Conservation (phyloP, 2,797 vertebrate species). For the Naso thynnoides region DNA sequence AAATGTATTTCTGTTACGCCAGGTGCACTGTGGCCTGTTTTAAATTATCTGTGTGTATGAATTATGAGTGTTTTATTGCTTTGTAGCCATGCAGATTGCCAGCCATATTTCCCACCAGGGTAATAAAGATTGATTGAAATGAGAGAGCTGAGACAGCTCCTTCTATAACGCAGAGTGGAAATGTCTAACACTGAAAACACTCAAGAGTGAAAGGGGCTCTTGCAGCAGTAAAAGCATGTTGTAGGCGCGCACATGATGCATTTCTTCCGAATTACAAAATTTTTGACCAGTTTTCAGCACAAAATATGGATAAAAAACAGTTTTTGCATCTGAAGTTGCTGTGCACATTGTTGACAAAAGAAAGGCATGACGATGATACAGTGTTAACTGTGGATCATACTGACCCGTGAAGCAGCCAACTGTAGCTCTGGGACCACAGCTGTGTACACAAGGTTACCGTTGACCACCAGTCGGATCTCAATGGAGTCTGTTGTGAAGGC, state of each 20-base stretch:
- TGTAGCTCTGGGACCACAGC: constrained; percentile 96
- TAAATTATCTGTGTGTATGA: constrained; percentile 56
- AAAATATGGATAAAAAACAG: background rate
- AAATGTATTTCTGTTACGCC: constrained; percentile 26
- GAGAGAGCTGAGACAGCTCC: constrained; percentile 60
- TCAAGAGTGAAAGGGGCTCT: constrained; percentile 2
- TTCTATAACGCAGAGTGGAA: constrained; percentile 38
- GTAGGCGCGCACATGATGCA: background rate
- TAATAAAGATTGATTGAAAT: constrained; percentile 70
- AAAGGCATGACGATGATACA: background rate
- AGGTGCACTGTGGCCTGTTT: constrained; percentile 39
- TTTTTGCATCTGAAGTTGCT: background rate
- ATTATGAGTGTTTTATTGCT: constrained; percentile 60
- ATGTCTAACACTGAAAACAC: constrained; percentile 22
- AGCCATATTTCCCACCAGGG: constrained; percentile 64
- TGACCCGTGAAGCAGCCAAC: constrained; percentile 94
- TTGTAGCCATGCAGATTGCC: constrained; percentile 55
- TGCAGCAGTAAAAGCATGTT: constrained; percentile 6
- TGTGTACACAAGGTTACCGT: constrained; percentile 98
- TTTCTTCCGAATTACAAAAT: background rate
- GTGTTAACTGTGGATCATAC: constrained; percentile 52
- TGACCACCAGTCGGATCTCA: constrained; percentile 97
- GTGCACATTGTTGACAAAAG: background rate
- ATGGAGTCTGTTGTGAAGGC: constrained; percentile 98
- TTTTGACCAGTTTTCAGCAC: background rate